Evolutionary conservation across 1,140 invertebrate genomes (phyloP), one percentile per base, ranked within the genome.

Genomic region (Carposina sasakii): DNA sequence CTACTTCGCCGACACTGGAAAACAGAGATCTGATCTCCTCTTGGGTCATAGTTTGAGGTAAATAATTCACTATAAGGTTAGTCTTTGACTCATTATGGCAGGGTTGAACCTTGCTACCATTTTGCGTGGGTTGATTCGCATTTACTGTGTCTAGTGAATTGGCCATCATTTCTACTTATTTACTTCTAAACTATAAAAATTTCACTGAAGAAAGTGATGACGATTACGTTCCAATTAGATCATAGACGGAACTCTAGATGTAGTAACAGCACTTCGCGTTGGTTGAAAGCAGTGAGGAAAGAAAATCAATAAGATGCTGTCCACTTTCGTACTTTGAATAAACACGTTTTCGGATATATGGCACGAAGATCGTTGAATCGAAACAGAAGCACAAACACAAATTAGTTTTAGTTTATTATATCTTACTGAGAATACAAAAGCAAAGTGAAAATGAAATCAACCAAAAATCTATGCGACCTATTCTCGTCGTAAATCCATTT

Each of bases 11-110:
- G 74, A 96, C 93, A 73, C 91, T 93, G 16, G 91, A 91, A 78
- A 96, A 96, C 46, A 96, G 86, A 46, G 91, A 92, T 54, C 92
- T 87, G 63, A 96, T 94, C 79, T 96, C 94, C 73, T 96, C 94
- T 79, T 96, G 95, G 26, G 93, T 94, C 95, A 96, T 96, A 39
- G 91, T 94, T 87, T 96, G 95, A 51, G 95, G 95, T 63, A 96
- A 87, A 87, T 96, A 96, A 81, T 96, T 96, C 54, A 96, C 93
- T 65, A 96, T 96, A 59, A 96, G 88, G 86, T 96, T 96, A 54
- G 91, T 92, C 73, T 88, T 88, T 41, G 87, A 88, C 70, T 88
- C 87, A 68, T 87, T 86, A 60, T 88, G 86, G 48, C 86, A 81
- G 50, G 86, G 87, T 54, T 87, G 87, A 48, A 87, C 77, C 72